Conservation (phyloP, 2,797 vertebrate genomes). For the Vireo griseus region DNA sequence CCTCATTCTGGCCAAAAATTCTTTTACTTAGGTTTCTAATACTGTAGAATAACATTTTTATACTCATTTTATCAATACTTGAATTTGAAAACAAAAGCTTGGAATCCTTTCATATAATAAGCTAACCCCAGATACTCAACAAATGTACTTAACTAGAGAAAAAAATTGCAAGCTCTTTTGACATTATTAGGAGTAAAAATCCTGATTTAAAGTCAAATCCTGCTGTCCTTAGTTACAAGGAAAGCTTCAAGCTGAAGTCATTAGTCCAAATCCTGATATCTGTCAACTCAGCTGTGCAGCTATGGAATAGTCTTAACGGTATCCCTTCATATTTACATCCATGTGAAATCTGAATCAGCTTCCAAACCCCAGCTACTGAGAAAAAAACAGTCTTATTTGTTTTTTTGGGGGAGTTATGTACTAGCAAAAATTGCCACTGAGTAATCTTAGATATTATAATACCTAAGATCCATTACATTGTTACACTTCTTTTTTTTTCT, state of each 20-base stretch:
- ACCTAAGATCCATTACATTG: neutral
- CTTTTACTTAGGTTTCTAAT: neutral
- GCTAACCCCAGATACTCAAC: neutral
- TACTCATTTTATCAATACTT: neutral
- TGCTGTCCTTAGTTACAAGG: neutral
- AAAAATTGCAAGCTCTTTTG: neutral
- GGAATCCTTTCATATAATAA: neutral
- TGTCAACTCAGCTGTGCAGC: neutral
- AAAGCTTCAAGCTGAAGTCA: neutral
- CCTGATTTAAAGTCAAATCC: neutral
- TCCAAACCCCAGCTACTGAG: neutral
- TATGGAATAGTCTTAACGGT: neutral
- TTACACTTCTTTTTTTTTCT: neutral
- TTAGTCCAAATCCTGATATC: neutral
- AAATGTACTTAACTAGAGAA: neutral
- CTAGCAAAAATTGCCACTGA: neutral
- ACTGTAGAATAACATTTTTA: neutral
- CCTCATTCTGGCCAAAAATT: neutral
- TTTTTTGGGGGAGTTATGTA: rapidly evolving
- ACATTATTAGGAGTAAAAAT: neutral
- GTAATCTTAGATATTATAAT: neutral
- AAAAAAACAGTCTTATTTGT: neutral
- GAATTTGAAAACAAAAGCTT: neutral
- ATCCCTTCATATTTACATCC: neutral
- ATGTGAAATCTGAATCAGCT: neutral